phyloP scores from a whole-genome alignment of 2,113 vertebrate species.

The Setophaga petechia region DNA sequence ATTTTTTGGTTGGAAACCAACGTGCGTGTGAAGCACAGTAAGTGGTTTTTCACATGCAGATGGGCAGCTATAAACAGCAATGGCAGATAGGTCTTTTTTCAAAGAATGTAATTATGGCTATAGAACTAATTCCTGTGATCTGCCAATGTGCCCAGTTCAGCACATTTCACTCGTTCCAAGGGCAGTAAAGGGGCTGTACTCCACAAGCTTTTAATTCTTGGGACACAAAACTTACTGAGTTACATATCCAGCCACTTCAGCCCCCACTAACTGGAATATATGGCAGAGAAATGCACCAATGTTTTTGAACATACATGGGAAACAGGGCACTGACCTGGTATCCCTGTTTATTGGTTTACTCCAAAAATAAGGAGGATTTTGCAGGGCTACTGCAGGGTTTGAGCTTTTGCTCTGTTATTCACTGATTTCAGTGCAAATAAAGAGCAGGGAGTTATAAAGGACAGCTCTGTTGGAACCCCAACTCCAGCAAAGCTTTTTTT shows the following conservation, averaged over 20 bases:
- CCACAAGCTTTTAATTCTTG: neutral
- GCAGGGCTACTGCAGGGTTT: neutral
- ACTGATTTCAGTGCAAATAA: neutral
- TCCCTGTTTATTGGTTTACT: neutral
- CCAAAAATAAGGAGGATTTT: neutral
- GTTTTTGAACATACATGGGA: neutral
- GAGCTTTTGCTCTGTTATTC: neutral
- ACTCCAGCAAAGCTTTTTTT: neutral
- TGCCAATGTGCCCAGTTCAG: neutral
- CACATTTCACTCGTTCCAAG: neutral
- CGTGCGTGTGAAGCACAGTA: fast-evolving
- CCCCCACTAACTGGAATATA: neutral
- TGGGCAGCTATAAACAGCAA: neutral
- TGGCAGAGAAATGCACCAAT: neutral
- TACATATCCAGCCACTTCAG: neutral
- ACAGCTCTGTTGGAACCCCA: neutral
- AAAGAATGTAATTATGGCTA: neutral
- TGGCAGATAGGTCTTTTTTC: neutral
- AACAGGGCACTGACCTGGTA: neutral
- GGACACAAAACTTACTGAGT: neutral
- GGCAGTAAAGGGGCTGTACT: neutral
- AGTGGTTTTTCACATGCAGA: neutral
- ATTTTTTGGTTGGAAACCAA: neutral
- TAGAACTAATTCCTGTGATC: neutral
- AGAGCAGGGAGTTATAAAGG: neutral